phyloP scores from a whole-genome alignment of 1,140 invertebrate species.

The Tribolium madens region DNA sequence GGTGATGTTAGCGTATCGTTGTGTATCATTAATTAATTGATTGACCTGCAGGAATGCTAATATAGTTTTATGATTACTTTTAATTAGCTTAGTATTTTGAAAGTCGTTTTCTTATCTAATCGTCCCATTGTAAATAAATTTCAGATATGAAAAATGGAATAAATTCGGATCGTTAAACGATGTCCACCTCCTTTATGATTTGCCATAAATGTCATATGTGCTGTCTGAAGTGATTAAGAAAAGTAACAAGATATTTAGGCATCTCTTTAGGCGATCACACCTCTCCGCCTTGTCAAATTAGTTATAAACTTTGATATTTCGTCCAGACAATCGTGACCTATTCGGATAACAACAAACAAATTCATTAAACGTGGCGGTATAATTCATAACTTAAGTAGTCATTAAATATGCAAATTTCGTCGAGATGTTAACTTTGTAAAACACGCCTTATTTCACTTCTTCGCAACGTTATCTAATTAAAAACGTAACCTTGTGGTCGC shows the following conservation, averaged over 20 bases:
- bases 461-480: conserved; percentile 28
- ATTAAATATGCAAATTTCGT: conserved; percentile 53
- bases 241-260: conserved; percentile 22
- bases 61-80: not conserved
- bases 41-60: not conserved
- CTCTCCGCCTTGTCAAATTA: not conserved
- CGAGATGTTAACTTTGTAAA: conserved; percentile 45
- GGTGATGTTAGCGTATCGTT: not conserved
- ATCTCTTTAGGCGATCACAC: not conserved
- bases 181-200: conserved; percentile 17
- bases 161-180: no score
- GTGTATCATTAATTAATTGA: not conserved
- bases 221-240: conserved; percentile 17
- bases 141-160: not conserved
- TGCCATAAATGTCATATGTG: conserved; percentile 16
- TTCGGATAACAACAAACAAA: conserved; percentile 47
- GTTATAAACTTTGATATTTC: conserved; percentile 37
- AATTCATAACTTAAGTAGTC: conserved; percentile 48
- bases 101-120: not conserved
- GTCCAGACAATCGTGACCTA: conserved; percentile 44
- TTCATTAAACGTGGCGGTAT: conserved; percentile 48
- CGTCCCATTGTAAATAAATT: not conserved
- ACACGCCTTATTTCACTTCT: conserved; percentile 46
- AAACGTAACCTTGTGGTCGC: conserved; percentile 3
- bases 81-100: conserved; percentile 4